Percentiles rank a stretch among this genome's conserved stretches.
phyloP scores from a whole-genome alignment of 1,140 invertebrate species.

The Acromyrmex charruanus region DNA sequence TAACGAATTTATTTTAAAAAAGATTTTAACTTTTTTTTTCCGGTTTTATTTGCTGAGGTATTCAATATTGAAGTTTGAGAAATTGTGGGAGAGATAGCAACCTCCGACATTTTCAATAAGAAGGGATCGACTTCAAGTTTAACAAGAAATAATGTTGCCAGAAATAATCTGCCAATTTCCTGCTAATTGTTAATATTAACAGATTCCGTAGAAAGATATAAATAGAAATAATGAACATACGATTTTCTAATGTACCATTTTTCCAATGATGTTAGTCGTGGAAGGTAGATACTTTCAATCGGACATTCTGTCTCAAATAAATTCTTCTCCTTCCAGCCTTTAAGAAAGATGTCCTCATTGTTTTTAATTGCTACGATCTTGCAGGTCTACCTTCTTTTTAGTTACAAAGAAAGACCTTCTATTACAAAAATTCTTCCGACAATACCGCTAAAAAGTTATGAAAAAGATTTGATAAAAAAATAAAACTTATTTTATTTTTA shows the following conservation, averaged over 20 bases:
- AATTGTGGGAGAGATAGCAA: background rate
- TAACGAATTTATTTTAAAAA: background rate
- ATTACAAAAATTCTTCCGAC: conserved; percentile 17
- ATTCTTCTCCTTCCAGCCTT: conserved; percentile 11
- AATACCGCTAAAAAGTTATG: background rate
- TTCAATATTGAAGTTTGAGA: conserved; percentile 34
- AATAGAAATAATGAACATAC: background rate
- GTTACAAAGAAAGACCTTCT: background rate
- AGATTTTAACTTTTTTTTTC: conserved; percentile 10
- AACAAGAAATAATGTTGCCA: background rate
- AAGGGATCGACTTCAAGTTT: background rate
- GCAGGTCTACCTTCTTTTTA: background rate
- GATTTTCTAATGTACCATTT: background rate
- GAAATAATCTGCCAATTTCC: background rate
- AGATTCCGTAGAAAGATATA: background rate
- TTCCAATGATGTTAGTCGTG: background rate
- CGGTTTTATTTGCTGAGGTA: background rate
- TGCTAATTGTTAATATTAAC: background rate
- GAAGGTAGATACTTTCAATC: conserved; percentile 16
- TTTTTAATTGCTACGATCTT: conserved; percentile 10
- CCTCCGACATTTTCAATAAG: background rate
- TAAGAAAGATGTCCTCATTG: conserved; percentile 11
- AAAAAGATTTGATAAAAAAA: background rate
- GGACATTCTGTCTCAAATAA: conserved; percentile 14
- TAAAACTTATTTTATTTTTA: background rate